Base-by-base conservation (phyloP, 2,113 vertebrate species). In the Plecotus auritus region DNA sequence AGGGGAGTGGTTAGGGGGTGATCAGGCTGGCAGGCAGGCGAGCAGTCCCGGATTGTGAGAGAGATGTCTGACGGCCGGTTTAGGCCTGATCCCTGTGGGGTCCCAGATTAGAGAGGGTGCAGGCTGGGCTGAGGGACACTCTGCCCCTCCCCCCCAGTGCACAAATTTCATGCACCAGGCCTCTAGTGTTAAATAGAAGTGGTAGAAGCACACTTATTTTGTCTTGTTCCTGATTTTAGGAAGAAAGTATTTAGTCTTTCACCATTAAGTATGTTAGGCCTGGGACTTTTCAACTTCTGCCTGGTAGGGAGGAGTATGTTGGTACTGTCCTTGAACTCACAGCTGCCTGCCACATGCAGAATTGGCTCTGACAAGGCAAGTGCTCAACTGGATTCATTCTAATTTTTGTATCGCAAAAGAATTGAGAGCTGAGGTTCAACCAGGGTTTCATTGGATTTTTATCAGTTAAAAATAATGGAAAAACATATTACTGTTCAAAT, bases 391-490 rank as follows among this genome's bases (percentile, higher is more conserved):
- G 18, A 51, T 45, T 89, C 45, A 67, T 13, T 84, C 37, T 47
- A 26, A 64, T 85, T 35, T 94, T 78, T 72, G 23, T 32, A 40
- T 88, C 35, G 51, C 37, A 69, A 54, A 84, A 70, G 69, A 94
- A 42, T 72, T 30, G n/a, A 90, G 89, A 91, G 40, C 40, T 83
- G 78, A 92, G 20, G 13, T 88, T 82, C 70, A 90, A 40, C 32
- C 37, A 91, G n/a, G 28, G 23, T 59, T 93, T 82, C 69, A 66
- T 3, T 87, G 76, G 80, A 73, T 95, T 95, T 93, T 32, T 7
- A 45, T 66, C 45, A 92, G 32, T 88, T 77, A 92, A 94, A 95
- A 93, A 76, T 85, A 70, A 96, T 51, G 61, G 26, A 86, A 92
- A 87, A 78, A 73, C 76, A 49, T 61, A 73, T 85, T 85, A 30